phyloP scores from a whole-genome alignment of 2,888 invertebrate genomes.

The Invenusta paracnida region DNA sequence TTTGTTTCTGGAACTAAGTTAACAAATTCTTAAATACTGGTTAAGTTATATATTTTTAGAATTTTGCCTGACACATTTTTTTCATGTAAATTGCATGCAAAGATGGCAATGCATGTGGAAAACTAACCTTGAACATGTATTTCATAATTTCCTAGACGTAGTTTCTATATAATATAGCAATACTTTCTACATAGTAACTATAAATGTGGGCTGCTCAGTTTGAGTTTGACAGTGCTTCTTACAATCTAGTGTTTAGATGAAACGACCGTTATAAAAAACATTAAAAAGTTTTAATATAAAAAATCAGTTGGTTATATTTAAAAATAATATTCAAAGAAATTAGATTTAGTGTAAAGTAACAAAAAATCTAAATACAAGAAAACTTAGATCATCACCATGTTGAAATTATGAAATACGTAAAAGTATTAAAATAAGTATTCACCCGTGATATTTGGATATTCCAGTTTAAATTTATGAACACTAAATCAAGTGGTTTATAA shows the following conservation, averaged over 20 bases:
- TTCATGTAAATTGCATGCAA: background rate
- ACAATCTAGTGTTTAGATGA: background rate
- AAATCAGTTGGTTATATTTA: background rate
- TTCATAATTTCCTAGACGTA: background rate
- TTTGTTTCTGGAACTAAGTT: background rate
- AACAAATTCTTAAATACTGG: background rate
- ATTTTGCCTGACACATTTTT: background rate
- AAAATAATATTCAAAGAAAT: background rate
- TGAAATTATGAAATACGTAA: background rate
- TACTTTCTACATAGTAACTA: background rate
- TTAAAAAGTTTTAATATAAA: background rate
- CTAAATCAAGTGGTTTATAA: no score
- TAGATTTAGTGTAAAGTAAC: background rate
- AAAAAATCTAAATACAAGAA: background rate
- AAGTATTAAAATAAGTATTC: no score
- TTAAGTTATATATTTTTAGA: background rate
- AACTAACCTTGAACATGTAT: background rate
- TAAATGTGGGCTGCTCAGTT: background rate
- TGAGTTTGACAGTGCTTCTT: background rate
- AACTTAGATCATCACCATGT: background rate
- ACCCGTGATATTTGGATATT: no score
- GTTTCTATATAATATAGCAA: background rate
- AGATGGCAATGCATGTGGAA: background rate
- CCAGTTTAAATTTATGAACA: no score
- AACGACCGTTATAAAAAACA: background rate